Base-by-base conservation (phyloP, 1,140 invertebrate species). In the Drosophila nebulosa region DNA sequence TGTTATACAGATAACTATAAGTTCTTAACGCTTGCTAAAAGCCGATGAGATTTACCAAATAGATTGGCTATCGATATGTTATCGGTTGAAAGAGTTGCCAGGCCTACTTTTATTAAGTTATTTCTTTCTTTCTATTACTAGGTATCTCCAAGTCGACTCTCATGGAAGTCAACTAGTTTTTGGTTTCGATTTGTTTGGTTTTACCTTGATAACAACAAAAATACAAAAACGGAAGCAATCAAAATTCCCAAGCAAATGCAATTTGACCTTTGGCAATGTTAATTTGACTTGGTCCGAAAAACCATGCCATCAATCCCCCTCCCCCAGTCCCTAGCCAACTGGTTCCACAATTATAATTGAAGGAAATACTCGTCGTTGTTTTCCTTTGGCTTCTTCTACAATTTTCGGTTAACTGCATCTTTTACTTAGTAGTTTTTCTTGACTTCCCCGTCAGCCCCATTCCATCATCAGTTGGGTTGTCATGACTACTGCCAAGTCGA, bases 141-240 rank as follows among this genome's bases (percentile, higher is more conserved):
- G 39, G 39, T 46, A 46, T 46, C 3, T 9, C 18, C 10, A 3
- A 0, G 6, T 46, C 16, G 39, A 46, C 16, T 21, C 10, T 10
- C 0, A 46, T 46, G 16, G 9, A 10, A 1, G 16, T 10, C 1
- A 46, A 46, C 7, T 46, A 9, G 39, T 46, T 46, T 18, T 21
- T 46, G 7, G 56, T 59, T 51, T 50, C 55, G 51, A 64, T 64
- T 21, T 59, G 21, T 39, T 10, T 39, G 32, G 16, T 61, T 69
- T 64, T 64, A 74, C 73, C 69, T 71, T 72, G 67, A 46, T n/a
- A 30, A 18, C 3, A n/a, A 51, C 51, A 18, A 62, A 63, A 35
- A 52, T 35, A 50, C 12, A 42, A 73, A 85, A 85, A 74, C 81
- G 81, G 81, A 85, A 85, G 81, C 84, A 71, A 86, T 86, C 81